These are phyloP conservation scores for Pomatorhinus ruficollis DNA, from an alignment of 2,113 vertebrate genomes.

Conservation along the genomic window DNA sequence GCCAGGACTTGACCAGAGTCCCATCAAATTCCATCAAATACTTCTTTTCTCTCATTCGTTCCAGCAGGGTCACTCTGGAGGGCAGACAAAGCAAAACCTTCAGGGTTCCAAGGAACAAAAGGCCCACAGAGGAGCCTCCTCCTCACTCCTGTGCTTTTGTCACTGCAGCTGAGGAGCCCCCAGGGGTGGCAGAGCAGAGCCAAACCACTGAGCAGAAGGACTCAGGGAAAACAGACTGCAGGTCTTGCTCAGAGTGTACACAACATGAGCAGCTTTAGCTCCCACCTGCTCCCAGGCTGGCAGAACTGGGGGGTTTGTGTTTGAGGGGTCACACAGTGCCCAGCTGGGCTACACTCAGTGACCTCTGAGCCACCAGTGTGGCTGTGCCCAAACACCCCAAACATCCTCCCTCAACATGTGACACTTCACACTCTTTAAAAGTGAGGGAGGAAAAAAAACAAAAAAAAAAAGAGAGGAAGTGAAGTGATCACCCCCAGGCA, in stretches of 20 bases:
- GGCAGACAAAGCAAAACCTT: neutral
- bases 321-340: neutral
- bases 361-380: neutral
- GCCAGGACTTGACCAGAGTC: slow-evolving; percentile 78
- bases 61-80: slow-evolving; percentile 54
- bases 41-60: slow-evolving; percentile 55
- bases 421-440: neutral
- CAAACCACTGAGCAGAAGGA: neutral
- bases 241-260: neutral
- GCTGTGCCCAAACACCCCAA: neutral
- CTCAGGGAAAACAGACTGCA: neutral
- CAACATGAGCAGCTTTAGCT: neutral
- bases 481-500: neutral
- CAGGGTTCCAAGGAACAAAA: neutral
- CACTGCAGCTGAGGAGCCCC: neutral
- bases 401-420: no score
- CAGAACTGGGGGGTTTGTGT: neutral
- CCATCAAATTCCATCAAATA: slow-evolving; percentile 75
- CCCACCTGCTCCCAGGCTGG: neutral
- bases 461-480: neutral
- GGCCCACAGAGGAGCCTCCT: neutral
- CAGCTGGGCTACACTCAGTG: neutral
- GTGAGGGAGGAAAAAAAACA: neutral
- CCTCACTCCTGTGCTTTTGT: neutral
- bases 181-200: neutral